These are phyloP conservation scores for Macrosoma leucophasiata DNA, from an alignment of 2,888 invertebrate genomes.

Conservation along the genomic window DNA sequence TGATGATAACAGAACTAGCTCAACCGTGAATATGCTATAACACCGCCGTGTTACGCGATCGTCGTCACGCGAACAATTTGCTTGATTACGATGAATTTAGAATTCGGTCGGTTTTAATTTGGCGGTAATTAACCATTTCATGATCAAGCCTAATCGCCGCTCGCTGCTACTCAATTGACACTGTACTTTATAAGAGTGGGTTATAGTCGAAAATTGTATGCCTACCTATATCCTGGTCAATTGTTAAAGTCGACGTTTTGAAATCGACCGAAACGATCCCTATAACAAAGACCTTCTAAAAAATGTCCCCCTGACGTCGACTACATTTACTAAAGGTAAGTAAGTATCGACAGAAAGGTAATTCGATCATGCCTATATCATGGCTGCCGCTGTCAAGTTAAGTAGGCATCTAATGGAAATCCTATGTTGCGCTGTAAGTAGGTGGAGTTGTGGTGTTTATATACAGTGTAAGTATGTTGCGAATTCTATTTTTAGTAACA, in stretches of 20 bases:
- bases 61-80: slow-evolving; percentile 44
- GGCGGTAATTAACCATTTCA: slow-evolving; percentile 36
- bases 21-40: slow-evolving; percentile 36
- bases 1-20: slow-evolving; percentile 44
- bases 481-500: too few relatives aligned
- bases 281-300: slow-evolving; percentile 5
- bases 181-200: background rate
- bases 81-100: slow-evolving; percentile 41
- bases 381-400: slow-evolving; percentile 51
- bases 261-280: background rate
- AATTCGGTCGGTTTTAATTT: slow-evolving; percentile 42
- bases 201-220: slow-evolving; percentile 7
- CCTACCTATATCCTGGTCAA: too few relatives aligned
- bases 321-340: slow-evolving; percentile 29
- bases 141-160: slow-evolving; percentile 23
- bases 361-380: slow-evolving; percentile 55
- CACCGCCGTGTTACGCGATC: slow-evolving; percentile 43
- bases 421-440: slow-evolving; percentile 51
- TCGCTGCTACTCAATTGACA: slow-evolving; percentile 5
- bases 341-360: slow-evolving; percentile 42
- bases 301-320: slow-evolving; percentile 4
- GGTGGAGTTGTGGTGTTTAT: slow-evolving; percentile 32
- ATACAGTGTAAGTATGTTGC: slow-evolving; percentile 1
- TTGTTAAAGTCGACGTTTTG: too few relatives aligned
- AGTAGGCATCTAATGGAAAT: slow-evolving; percentile 65